A percentile compares a stretch with the other conserved stretches of the same genome.
phyloP scores from a whole-genome alignment of 2,797 vertebrate genomes.

The Zalophus californianus region DNA sequence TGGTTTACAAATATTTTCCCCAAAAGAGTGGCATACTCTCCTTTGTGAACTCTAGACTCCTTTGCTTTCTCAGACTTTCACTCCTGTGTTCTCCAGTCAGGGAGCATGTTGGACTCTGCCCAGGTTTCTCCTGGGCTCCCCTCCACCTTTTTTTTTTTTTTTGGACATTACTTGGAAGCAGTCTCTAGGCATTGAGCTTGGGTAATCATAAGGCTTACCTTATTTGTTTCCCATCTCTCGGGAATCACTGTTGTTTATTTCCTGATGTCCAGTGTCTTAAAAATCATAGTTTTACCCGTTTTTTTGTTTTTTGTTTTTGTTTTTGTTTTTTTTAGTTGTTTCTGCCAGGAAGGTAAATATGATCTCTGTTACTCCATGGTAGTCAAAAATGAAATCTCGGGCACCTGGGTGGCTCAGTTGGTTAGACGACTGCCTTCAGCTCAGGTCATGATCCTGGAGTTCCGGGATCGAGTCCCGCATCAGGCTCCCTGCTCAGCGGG shows the following conservation, averaged over 20 bases:
- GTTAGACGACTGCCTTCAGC: too few relatives aligned
- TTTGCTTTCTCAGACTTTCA: not conserved
- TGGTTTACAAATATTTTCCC: conserved; percentile 32
- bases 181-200: not conserved
- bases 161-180: not conserved
- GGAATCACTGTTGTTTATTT: not conserved
- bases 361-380: not conserved
- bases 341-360: conserved; percentile 19
- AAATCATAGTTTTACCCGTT: not conserved
- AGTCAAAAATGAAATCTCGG: not conserved
- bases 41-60: not conserved
- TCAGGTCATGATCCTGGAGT: too few relatives aligned
- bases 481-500: too few relatives aligned
- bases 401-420: too few relatives aligned
- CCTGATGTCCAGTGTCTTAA: not conserved
- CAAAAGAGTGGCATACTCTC: not conserved
- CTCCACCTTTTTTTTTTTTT: not conserved
- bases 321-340: not conserved
- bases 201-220: not conserved
- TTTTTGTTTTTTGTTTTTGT: not conserved
- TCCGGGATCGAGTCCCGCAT: too few relatives aligned
- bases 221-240: not conserved
- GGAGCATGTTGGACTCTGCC: not conserved
- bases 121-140: not conserved
- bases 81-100: not conserved